Conservation (phyloP, 2,888 invertebrate genomes). For the Scotopteryx bipunctaria region DNA sequence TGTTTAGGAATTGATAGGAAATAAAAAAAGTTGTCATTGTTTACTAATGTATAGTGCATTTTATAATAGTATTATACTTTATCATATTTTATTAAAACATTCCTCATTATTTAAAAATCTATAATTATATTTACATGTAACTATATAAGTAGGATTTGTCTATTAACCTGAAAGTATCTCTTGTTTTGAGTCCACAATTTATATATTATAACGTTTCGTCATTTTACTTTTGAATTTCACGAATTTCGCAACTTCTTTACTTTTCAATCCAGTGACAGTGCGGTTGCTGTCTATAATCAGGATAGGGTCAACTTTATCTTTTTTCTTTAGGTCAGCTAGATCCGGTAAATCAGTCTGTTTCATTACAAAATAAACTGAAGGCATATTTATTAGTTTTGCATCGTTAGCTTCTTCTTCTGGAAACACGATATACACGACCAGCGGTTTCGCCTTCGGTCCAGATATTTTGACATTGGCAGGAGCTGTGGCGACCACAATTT, state of each 20-base stretch:
- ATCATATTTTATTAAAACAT: too few relatives aligned
- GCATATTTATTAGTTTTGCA: slow-evolving; percentile 46
- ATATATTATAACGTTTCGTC: slow-evolving; percentile 35
- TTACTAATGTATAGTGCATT: too few relatives aligned
- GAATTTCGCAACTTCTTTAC: slow-evolving; percentile 62
- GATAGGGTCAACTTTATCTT: slow-evolving; percentile 51
- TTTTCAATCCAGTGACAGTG: slow-evolving; percentile 67
- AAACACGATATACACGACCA: slow-evolving; percentile 65
- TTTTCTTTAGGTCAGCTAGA: slow-evolving; percentile 37
- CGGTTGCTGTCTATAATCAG: slow-evolving; percentile 66
- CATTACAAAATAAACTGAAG: slow-evolving; percentile 65
- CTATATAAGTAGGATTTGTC: too few relatives aligned
- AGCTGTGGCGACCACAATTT: slow-evolving; percentile 67
- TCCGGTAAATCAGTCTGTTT: slow-evolving; percentile 36
- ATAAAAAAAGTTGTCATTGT: too few relatives aligned
- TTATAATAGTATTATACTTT: too few relatives aligned
- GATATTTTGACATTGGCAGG: slow-evolving; percentile 58
- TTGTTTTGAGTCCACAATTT: slow-evolving; percentile 1
- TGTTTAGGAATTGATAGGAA: too few relatives aligned
- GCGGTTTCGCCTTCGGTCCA: slow-evolving; percentile 43
- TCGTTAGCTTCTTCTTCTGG: slow-evolving; percentile 48
- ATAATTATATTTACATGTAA: too few relatives aligned
- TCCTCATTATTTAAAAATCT: too few relatives aligned
- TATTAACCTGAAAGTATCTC: too few relatives aligned
- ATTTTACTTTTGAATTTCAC: slow-evolving; percentile 64